Evolutionary conservation across 2,888 invertebrate species (phyloP), one percentile per base, ranked within the genome.

Genomic region (Pristionchus exspectatus): DNA sequence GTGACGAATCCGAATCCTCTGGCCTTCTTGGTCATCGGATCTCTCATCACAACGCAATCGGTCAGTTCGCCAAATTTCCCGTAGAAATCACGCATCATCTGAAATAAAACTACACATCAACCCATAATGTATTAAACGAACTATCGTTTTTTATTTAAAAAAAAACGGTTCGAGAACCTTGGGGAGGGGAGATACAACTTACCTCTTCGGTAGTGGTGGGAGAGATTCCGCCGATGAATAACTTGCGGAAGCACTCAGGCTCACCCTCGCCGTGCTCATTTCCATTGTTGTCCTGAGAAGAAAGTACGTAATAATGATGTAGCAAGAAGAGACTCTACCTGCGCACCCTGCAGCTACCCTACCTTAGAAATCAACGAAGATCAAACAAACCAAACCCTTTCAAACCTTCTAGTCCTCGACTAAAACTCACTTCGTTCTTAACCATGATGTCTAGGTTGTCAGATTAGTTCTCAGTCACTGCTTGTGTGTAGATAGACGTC

Each of bases 1-100:
- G 98, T 98, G 89, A 99, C 98, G 95, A 99, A 99, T 3, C 99
- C 99, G 96, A 99, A 99, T 0, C 99, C 99, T 91, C 98, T 96
- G 0, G 98, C 98, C 90, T 98, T 96, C 95, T 98, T 98, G 0
- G 98, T 98, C 94, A 97, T 97, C 0, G 98, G 97, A 95, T 98
- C 98, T 95, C 98, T 98, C 98, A 98, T 98, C 0, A 98, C 98
- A 16, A 98, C 98, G 12, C 98, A 98, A 95, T 98, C 98, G 0
- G 98, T 98, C 93, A 98, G 97, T 95, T 98, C 98, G 44, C 98
- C 98, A 98, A 98, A 90, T 96, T 98, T 77, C 5, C 88, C 77
- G 54, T 90, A 90, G 87, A 90, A 87, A 0, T 88, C 91, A 30
- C 91, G 90, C 44, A 93, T 90, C 56, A 85, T 86, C 88, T 88